Evolutionary conservation across 2,888 invertebrate species (phyloP), one percentile per base, ranked within the genome.

Genomic region (Quadriops clusia): DNA sequence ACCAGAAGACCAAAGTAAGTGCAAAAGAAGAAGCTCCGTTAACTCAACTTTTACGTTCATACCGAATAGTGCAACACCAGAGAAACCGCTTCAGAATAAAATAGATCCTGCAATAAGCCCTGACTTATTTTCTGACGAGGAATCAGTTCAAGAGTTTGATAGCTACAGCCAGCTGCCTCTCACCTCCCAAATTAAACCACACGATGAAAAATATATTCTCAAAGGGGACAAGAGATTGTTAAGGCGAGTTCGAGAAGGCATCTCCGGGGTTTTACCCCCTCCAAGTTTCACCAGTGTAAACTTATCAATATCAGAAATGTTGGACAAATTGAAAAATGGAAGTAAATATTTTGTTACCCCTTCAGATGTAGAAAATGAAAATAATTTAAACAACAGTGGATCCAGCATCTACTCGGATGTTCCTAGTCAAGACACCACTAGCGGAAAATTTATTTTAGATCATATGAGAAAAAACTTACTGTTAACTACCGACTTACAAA

Each of bases 221-320:
- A 49, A 46, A 31, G 46, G 52, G 3, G 69, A 70, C 44, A 43
- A 49, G 11, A 53, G 50, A 38, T 42, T 65, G 33, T 40, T 66
- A 12, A 56, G 47, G 23, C 56, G 57, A 38, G 56, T 72, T 26
- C 67, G 76, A 53, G 70, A 68, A 50, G 69, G 67, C 24, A 56
- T 84, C 5, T 69, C 69, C 40, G 83, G 83, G 2, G 68, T 84
- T 1, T 64, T 76, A 5, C 83, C 84, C 12, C 84, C 83, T 6
- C 82, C 81, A 1, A 79, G 77, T 13, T 66, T 80, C 7, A 83
- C 82, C 8, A 72, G 69, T 18, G 61, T 77, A 13, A 74, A 77
- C 44, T 64, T 72, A 31, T 75, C 78, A 49, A 71, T 74, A 11
- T 61, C 65, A 14, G 74, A 76, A 49, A 74, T 78, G 57, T 65